Evolutionary conservation across 2,888 invertebrate species (phyloP).

Genomic region (Hydropsyche betteni): DNA sequence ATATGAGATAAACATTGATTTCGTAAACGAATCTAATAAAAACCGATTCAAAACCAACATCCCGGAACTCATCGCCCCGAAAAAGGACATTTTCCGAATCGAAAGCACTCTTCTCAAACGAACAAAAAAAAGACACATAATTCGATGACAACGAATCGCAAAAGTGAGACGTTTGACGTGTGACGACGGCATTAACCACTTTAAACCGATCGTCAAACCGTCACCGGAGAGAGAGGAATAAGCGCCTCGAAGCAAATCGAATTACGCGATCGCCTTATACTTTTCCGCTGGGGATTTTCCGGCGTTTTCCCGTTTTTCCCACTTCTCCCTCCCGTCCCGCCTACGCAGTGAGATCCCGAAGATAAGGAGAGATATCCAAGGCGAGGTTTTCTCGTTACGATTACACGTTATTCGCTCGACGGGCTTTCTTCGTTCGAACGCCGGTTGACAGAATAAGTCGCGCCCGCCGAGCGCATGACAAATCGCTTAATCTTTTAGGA

Average conservation of each 20-base stretch:
- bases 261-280: constrained; percentile 21
- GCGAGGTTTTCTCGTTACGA: constrained; percentile 32
- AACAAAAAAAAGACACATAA: constrained; percentile 2
- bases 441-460: constrained; percentile 38
- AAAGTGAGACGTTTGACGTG: constrained; percentile 27
- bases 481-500: constrained; percentile 45
- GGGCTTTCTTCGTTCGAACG: constrained; percentile 14
- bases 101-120: neutral
- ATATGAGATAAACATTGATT: no score
- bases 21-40: no score
- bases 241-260: constrained; percentile 20
- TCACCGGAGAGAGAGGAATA: neutral
- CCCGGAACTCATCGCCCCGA: no score
- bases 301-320: neutral
- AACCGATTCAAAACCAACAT: no score
- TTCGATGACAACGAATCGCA: constrained; percentile 1
- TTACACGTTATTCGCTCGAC: constrained; percentile 30
- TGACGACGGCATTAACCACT: constrained; percentile 14
- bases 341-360: neutral
- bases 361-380: constrained; percentile 23
- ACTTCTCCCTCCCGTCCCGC: neutral
- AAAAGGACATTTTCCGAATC: no score
- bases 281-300: constrained; percentile 19
- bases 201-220: constrained; percentile 15
- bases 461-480: constrained; percentile 40